Percentiles rank a stretch among this genome's conserved stretches.
Conservation (phyloP, 2,888 invertebrate genomes). For the Pyrochroa serraticornis region DNA sequence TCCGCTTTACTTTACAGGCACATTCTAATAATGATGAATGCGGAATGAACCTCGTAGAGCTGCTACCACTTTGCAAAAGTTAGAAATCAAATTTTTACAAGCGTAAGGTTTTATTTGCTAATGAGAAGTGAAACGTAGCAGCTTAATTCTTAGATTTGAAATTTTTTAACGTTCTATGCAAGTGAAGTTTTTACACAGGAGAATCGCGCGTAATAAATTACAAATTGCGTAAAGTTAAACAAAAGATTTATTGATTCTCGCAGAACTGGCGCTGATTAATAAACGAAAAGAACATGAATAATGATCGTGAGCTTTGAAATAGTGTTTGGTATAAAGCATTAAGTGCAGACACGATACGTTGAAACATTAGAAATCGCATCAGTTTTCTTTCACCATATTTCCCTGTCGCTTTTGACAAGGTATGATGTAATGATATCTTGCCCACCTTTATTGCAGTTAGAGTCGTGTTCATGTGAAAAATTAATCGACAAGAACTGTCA, state of each 20-base stretch:
- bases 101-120: too few relatives aligned
- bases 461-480: slow-evolving; percentile 4
- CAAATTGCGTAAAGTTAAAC: slow-evolving; percentile 17
- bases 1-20: too few relatives aligned
- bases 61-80: too few relatives aligned
- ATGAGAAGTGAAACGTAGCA: too few relatives aligned
- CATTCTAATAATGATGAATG: too few relatives aligned
- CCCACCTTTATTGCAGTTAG: slow-evolving; percentile 6
- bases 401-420: slow-evolving; percentile 13
- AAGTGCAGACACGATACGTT: slow-evolving; percentile 27
- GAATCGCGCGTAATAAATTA: slow-evolving; percentile 21
- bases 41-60: too few relatives aligned
- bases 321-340: slow-evolving; percentile 15
- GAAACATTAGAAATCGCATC: slow-evolving; percentile 22
- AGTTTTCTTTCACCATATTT: slow-evolving; percentile 20
- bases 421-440: slow-evolving; percentile 15
- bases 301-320: slow-evolving; percentile 21
- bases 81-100: too few relatives aligned
- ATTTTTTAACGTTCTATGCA: neutral
- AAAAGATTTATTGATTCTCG: slow-evolving; percentile 23
- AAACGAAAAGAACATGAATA: slow-evolving; percentile 27
- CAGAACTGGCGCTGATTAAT: slow-evolving; percentile 20
- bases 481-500: slow-evolving; percentile 20
- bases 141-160: too few relatives aligned
- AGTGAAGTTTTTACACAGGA: slow-evolving; percentile 11